Base-by-base conservation (phyloP, 2,797 vertebrate species). In the Enteromius mattozi region DNA sequence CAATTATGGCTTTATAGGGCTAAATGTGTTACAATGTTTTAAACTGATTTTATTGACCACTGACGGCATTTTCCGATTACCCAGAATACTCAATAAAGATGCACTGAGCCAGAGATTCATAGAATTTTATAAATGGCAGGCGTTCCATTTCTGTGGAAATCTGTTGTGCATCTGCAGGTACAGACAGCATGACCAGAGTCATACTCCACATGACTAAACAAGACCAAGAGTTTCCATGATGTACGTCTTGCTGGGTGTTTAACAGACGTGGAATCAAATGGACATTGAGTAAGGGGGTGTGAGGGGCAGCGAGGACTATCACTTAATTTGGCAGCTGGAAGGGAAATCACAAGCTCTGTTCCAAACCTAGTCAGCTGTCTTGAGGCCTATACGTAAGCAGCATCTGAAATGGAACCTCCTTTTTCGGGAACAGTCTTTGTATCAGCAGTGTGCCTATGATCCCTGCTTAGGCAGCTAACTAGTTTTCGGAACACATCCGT, bases 261-360 rank as follows among this genome's bases (percentile, higher is more conserved):
- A 72, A 71, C 40, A 24, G 40, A 47, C 37, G 59, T 61, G 37
- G 68, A 54, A 54, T 42, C 12, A 76, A 75, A 80, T 37, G n/a
- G 70, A 68, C n/a, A 30, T 10, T 27, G 10, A 75, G 59, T 19
- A 51, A 80, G 33, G 37, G 51, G 65, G 63, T 16, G 14, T 21
- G 21, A 19, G 21, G 47, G 40, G 10, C 54, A 81, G 37, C 35
- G 13, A 47, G 47, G n/a, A 70, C n/a, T 12, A 80, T 80, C 49
- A 56, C 78, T 70, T 80, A 77, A 40, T 77, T 77, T 77, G 74
- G 35, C 74, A 77, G 74, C 12, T 35, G 14, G 24, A 70, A 70
- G n/a, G 8, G 49, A 54, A 54, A 80, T 37, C 65, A 80, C 30
- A 80, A 66, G 65, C 65, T 68, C 21, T 40, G 65, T 54, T 69